Base-by-base conservation (phyloP, 2,888 invertebrate genomes). In the Caenorhabditis sp. region DNA sequence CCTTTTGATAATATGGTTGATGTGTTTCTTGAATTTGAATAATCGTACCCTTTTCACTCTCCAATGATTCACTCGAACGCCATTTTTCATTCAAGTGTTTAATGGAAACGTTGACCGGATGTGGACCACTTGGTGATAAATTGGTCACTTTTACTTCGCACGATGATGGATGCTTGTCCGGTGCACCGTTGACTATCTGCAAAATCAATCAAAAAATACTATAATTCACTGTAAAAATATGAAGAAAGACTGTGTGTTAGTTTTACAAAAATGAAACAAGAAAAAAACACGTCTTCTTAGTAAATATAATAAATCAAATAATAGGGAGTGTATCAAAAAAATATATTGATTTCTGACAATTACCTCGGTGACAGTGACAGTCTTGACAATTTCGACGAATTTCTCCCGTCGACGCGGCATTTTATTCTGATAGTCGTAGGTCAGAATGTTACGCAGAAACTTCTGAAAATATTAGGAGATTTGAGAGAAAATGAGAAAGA, bases 291-390 rank as follows among this genome's bases (percentile, higher is more conserved):
- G 31, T 7, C 10, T 31, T 31, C 5, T 7, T 31, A 31, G 31
- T 31, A 31, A 31, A 31, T 31, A 31, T 31, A 31, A 31, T 31
- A 31, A 31, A 31, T 31, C 31, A 31, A 31, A n/a, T n/a, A n/a
- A n/a, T 5, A 21, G 23, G 53, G 20, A 21, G 20, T 20, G 53
- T 53, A 21, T 7, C 21, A 53, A 53, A 50, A 21, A 56, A 56
- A 23, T 23, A 36, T 1, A 36, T 49, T 14, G 12, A 38, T 1
- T 17, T 49, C 21, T 20, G 36, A 58, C 4, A 31, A 7, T 31
- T 31, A 77, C 70, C 72, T 79, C 79, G 36, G 79, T 79, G 50
- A 77, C 77, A 36, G 79, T 79, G 57, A 79, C 79, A 17, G 79
- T 79, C 38, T 79, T 79, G 27, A 70, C 77, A 63, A 75, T 67